phyloP scores from a whole-genome alignment of 2,113 vertebrate genomes.

The Campylomormyrus numenius region DNA sequence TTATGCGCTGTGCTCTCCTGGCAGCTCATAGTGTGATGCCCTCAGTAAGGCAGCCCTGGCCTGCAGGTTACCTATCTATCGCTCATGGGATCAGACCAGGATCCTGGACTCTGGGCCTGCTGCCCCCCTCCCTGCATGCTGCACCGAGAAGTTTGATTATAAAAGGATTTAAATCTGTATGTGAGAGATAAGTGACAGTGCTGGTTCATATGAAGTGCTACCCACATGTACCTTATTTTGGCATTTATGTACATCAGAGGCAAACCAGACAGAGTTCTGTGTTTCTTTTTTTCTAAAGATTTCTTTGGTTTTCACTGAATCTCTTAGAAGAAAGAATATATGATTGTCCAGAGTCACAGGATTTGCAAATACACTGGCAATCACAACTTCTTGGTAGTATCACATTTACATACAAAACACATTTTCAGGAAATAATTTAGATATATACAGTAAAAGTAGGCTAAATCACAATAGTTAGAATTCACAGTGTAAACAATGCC shows the following conservation, averaged over 20 bases:
- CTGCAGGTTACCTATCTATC: not conserved
- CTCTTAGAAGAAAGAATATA: not conserved
- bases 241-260: not conserved
- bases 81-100: not conserved
- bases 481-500: not conserved
- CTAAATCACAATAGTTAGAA: not conserved
- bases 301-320: not conserved
- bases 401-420: not conserved
- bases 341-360: not conserved
- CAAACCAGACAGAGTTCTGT: not conserved
- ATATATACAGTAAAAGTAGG: not conserved
- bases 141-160: not conserved
- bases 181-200: not conserved
- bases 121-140: not conserved
- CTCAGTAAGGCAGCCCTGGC: not conserved
- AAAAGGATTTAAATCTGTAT: not conserved
- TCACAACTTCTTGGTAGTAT: not conserved
- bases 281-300: not conserved
- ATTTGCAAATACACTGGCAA: not conserved
- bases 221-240: not conserved
- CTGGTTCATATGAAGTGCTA: not conserved
- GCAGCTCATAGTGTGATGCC: not conserved
- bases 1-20: not conserved
- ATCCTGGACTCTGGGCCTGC: not conserved
- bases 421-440: not conserved